Evolutionary conservation across 2,888 invertebrate species (phyloP), one percentile per base, ranked within the genome.

Genomic region (Catocala nupta): DNA sequence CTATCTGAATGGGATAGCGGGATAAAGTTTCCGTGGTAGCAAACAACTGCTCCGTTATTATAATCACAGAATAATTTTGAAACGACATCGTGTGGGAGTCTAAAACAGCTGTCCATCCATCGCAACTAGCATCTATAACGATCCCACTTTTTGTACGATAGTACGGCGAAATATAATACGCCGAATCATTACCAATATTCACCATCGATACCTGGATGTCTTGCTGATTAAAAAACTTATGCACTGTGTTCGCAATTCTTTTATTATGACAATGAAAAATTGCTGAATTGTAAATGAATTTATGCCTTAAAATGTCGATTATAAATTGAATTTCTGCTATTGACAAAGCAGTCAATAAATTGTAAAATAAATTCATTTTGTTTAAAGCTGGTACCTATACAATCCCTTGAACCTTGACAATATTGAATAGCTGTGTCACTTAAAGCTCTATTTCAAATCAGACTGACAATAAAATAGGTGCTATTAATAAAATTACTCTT

Each of bases 1-100:
- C 89, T 1, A 95, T 82, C 74, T 93, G 92, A 16, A 95, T 75
- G 4, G 88, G 86, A 59, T 89, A 87, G 7, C 75, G 68, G 8
- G 87, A 81, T n/a, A 95, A 79, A 44, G 71, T 67, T n/a, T 83
- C 63, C 0, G 71, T 63, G 6, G 87, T 86, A 47, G 73, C 67
- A 12, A 71, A 52, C 0, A 90, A 33, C 64, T 87, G 63, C 47
- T 85, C 75, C 0, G 90, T 83, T 2, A 86, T 68, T 33, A 94
- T 73, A 3, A 95, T 68, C 93, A 94, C 95, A 2, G 83, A 80
- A 62, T 86, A 87, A 2, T 78, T 85, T 70, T 83, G 85, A 58
- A 87, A 85, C 1, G 77, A 60, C 5, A 79, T 42, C 6, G 33
- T 51, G 5, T 13, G 60, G 16, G 63, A 61, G 62, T 77, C 63